Evolutionary conservation across 2,113 vertebrate species (phyloP).

Genomic region (Petaurus breviceps): DNA sequence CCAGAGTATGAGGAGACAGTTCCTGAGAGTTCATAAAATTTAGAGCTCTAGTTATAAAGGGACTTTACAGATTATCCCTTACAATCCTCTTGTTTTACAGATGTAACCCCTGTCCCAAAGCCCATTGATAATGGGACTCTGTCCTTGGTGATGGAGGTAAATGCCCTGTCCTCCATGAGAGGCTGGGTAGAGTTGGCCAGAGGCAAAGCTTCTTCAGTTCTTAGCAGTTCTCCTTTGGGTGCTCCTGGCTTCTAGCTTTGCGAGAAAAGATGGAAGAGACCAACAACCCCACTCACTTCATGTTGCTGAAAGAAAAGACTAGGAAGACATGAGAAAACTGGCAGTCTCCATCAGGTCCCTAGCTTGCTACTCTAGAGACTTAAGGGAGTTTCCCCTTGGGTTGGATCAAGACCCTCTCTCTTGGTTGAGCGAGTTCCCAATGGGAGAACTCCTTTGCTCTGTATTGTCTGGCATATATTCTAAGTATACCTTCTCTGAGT

Average conservation of each 20-base stretch:
- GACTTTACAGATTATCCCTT: background rate
- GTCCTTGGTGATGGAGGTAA: background rate
- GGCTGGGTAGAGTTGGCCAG: background rate
- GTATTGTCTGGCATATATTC: too few species aligned
- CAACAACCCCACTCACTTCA: background rate
- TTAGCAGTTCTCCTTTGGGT: too few species aligned
- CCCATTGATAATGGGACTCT: background rate
- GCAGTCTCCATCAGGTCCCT: too few species aligned
- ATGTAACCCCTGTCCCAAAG: background rate
- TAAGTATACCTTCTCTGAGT: too few species aligned
- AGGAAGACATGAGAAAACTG: too few species aligned
- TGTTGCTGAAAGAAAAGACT: too few species aligned
- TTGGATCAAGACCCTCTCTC: too few species aligned
- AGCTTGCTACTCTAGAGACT: too few species aligned
- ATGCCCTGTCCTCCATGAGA: background rate
- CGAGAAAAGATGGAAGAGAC: background rate
- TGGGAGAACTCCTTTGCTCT: too few species aligned
- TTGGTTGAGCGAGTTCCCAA: too few species aligned
- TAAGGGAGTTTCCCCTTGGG: too few species aligned
- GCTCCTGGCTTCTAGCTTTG: background rate
- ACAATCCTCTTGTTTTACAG: too few species aligned
- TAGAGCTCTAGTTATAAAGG: background rate
- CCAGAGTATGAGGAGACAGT: background rate
- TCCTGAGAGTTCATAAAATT: background rate
- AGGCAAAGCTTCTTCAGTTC: background rate